Evolutionary conservation across 1,140 invertebrate genomes (phyloP).

Genomic region (Dendrolimus punctatus): DNA sequence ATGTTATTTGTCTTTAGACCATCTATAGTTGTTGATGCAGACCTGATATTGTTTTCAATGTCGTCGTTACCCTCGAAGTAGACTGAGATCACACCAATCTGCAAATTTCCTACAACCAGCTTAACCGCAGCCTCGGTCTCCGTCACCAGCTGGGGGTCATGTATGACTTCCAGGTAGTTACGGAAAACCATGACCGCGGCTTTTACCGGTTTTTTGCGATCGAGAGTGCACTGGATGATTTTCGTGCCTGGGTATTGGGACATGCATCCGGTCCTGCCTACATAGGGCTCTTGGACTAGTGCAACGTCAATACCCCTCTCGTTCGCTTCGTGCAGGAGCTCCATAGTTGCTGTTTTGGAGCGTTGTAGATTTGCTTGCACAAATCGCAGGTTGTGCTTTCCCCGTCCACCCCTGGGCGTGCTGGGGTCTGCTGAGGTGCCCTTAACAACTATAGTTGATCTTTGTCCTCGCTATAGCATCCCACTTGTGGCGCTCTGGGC

Average conservation of each 20-base stretch:
- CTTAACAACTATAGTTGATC: conserved; percentile 21
- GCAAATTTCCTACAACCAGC: conserved; percentile 6
- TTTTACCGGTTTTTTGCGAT: conserved; percentile 20
- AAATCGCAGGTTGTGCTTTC: conserved; percentile 3
- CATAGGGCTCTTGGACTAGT: conserved; percentile 26
- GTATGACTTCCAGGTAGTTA: conserved; percentile 15
- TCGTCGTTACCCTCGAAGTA: conserved; percentile 22
- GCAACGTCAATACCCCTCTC: conserved; percentile 7
- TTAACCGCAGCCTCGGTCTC: conserved; percentile 20
- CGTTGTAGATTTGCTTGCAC: conserved; percentile 22
- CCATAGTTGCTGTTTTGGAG: conserved; percentile 17
- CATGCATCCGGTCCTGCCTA: conserved; percentile 10
- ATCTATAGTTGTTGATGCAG: not conserved
- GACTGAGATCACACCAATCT: conserved; percentile 20
- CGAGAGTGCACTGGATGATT: conserved; percentile 22
- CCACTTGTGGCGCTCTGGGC: conserved; percentile 14
- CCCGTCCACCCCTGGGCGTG: not conserved
- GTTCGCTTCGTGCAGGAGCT: conserved; percentile 9
- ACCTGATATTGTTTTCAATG: conserved; percentile 9
- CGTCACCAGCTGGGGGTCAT: conserved; percentile 22
- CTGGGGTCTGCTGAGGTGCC: conserved; percentile 5
- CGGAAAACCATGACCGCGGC: conserved; percentile 17
- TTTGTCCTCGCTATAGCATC: conserved; percentile 20
- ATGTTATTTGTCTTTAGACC: conserved; percentile 11
- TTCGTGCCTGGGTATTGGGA: conserved; percentile 15